Base-by-base conservation (phyloP, 2,888 invertebrate genomes). In the Clivina fossor region DNA sequence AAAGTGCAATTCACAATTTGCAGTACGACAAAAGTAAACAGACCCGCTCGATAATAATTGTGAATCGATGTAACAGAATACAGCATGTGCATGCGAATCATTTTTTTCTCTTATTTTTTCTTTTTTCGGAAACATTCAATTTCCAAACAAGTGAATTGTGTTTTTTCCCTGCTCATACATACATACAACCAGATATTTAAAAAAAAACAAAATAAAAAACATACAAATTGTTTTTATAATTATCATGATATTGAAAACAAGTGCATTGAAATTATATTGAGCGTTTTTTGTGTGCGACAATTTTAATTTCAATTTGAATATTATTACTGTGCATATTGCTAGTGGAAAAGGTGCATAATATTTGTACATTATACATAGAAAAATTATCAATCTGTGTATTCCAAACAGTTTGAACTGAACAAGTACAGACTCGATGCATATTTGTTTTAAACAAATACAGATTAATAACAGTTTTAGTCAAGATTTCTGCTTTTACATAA, bases 221-320 rank as follows among this genome's bases (percentile, higher is more conserved):
- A 30, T 19, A 33, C 41, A 51, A 50, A 51, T 51, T 51, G 51
- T 51, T 51, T 51, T 51, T 51, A 51, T 51, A 51, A 51, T 51
- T 51, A 41, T 43, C 33, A 51, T 40, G 20, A 32, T 50, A 49
- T 49, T 16, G 49, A 20, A n/a, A 37, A 48, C 44, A 46, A 30
- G 19, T 46, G 13, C 44, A 13, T 8, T 33, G 35, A 4, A 37
- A 15, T 15, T 15, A 13, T 30, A 40, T 30, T 7, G 38, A 30
- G 26, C 38, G 28, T 24, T 37, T 38, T 19, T 13, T 18, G n/a
- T n/a, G n/a, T 28, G 11, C 16, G 24, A n/a, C n/a, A n/a, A n/a
- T 13, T 38, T 40, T 28, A 35, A 49, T 49, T 48, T 48, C 24
- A 48, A 48, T 48, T 49, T 38, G 40, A 16, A 49, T 32, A 49